Evolutionary conservation across 2,113 vertebrate species (phyloP).

Genomic region (Petroica traversi): DNA sequence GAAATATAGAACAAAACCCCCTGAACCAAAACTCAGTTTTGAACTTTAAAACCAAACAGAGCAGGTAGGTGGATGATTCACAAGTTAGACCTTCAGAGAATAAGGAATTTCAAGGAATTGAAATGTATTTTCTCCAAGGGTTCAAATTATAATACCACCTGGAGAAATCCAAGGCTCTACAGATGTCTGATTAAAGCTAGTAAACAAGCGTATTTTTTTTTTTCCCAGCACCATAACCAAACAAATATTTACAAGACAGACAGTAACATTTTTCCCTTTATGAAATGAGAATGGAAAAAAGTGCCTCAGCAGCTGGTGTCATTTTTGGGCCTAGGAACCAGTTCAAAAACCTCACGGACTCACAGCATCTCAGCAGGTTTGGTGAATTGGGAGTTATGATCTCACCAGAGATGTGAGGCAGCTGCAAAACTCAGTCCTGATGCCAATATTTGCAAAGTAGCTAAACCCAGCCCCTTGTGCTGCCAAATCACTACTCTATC

Average conservation of each 20-base stretch:
- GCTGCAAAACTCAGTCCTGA: background rate
- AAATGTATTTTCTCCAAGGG: background rate
- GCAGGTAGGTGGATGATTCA: background rate
- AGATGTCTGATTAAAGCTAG: background rate
- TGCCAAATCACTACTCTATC: background rate
- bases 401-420: background rate
- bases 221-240: background rate
- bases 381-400: background rate
- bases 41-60: background rate
- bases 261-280: background rate
- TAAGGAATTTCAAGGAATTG: background rate
- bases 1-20: background rate
- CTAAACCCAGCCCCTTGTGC: background rate
- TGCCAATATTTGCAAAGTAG: background rate
- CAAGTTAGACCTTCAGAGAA: background rate
- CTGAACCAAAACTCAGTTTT: background rate
- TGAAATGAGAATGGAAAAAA: background rate
- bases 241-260: background rate
- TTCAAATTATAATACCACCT: background rate
- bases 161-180: background rate
- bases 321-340: background rate
- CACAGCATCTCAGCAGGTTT: background rate
- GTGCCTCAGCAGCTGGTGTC: background rate
- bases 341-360: background rate
- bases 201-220: background rate